These are phyloP conservation scores for Hirtodrosophila duncani DNA, from an alignment of 2,888 invertebrate genomes.

Conservation along the genomic window DNA sequence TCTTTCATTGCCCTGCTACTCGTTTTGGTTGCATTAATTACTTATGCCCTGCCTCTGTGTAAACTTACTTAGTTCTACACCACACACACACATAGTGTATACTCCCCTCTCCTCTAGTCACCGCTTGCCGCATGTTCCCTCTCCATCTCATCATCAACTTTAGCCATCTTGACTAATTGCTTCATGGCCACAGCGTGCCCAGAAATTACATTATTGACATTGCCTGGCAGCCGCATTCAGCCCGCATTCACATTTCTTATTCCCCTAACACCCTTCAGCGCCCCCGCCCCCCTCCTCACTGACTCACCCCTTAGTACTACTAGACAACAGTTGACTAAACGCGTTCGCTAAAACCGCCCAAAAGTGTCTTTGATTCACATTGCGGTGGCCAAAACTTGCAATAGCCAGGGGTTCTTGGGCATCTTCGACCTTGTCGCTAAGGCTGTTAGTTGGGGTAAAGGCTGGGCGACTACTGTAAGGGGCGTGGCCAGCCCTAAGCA, in stretches of 20 bases:
- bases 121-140: no score
- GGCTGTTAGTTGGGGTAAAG: not conserved
- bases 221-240: not conserved
- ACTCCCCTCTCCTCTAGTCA: no score
- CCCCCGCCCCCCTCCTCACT: not conserved
- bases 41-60: no score
- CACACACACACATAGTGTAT: no score
- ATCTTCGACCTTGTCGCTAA: constrained; percentile 7
- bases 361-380: constrained; percentile 29
- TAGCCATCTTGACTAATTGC: constrained; percentile 15
- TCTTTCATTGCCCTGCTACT: no score
- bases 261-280: no score
- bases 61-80: no score
- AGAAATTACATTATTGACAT: constrained; percentile 6
- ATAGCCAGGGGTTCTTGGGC: not conserved
- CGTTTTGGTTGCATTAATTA: no score
- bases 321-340: constrained; percentile 5
- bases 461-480: not conserved
- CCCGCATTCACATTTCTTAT: no score
- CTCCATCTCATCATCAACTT: no score
- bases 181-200: constrained; percentile 1
- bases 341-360: constrained; percentile 11
- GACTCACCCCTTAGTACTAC: not conserved
- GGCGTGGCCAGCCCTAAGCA: constrained; percentile 19
- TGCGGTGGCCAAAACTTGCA: no score